A percentile compares a stretch with the other conserved stretches of the same genome.
These are phyloP conservation scores for Sycophila sp. DNA, from an alignment of 1,140 invertebrate genomes.

Conservation along the genomic window DNA sequence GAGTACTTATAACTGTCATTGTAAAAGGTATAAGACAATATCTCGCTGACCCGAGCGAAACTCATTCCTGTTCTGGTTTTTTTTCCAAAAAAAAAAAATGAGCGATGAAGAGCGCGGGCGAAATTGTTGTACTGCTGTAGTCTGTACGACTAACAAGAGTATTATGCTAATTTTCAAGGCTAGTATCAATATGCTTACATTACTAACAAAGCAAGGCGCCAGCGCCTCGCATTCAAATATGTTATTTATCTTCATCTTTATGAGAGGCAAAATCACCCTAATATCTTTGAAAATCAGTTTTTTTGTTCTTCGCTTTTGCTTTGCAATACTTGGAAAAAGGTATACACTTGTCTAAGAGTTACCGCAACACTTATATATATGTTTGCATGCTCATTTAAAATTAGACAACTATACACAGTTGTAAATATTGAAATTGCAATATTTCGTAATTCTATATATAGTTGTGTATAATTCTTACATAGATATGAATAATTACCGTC, in stretches of 20 bases:
- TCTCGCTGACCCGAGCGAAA: no score
- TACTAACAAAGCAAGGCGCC: slow-evolving; percentile 52
- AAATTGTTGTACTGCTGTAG: slow-evolving; percentile 45
- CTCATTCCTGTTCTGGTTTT: slow-evolving; percentile 34
- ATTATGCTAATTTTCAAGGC: slow-evolving; percentile 42
- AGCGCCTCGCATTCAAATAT: slow-evolving; percentile 46
- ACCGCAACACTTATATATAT: not conserved
- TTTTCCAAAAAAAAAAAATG: slow-evolving; percentile 21
- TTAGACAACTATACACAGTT: slow-evolving; percentile 9
- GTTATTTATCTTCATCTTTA: slow-evolving; percentile 15
- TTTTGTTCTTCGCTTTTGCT: no score
- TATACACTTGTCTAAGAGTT: not conserved
- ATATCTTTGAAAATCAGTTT: slow-evolving; percentile 23
- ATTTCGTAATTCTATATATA: slow-evolving; percentile 9
- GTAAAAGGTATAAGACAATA: no score
- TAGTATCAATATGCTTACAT: slow-evolving; percentile 46
- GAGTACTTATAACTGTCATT: no score
- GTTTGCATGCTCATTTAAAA: slow-evolving; percentile 30
- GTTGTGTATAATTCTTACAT: slow-evolving; percentile 2
- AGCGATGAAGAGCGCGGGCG: slow-evolving; percentile 46
- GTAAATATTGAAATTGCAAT: slow-evolving; percentile 9
- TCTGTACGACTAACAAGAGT: slow-evolving; percentile 39
- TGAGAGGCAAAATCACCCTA: slow-evolving; percentile 32
- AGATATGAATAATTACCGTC: slow-evolving; percentile 3
- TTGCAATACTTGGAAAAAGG: not conserved